Evolutionary conservation across 2,888 invertebrate species (phyloP).

Genomic region (Idaea aversata): DNA sequence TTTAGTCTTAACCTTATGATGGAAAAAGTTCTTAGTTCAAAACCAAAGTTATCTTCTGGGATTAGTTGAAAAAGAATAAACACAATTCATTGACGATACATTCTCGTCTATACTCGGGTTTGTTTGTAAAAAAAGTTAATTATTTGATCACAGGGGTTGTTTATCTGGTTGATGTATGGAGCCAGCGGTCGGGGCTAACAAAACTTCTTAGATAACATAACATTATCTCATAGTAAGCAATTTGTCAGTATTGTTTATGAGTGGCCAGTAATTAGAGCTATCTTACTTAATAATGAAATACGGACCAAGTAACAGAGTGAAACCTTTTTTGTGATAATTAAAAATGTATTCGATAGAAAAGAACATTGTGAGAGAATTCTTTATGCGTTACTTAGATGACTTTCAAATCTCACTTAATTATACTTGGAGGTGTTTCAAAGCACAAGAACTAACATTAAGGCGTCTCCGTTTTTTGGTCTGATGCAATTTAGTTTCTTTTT

Average conservation of each 20-base stretch:
- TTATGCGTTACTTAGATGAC: not conserved
- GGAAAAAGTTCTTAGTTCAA: not conserved
- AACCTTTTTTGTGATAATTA: conserved; percentile 15
- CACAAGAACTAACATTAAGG: not conserved
- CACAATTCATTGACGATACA: not conserved
- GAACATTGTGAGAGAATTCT: not conserved
- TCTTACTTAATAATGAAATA: conserved; percentile 34
- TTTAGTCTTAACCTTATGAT: not conserved
- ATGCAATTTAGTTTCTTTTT: conserved; percentile 16
- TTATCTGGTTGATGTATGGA: conserved; percentile 53
- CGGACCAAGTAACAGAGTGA: conserved; percentile 1
- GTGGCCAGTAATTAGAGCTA: conserved; percentile 51
- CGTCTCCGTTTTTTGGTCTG: conserved; percentile 13
- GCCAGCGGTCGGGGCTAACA: conserved; percentile 42
- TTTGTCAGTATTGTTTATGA: conserved; percentile 61
- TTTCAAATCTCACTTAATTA: not conserved
- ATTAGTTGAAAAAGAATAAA: not conserved
- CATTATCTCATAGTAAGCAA: conserved; percentile 44
- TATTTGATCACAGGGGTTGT: conserved; percentile 15
- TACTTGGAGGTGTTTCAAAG: not conserved
- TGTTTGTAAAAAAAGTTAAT: conserved; percentile 3
- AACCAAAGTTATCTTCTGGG: not conserved
- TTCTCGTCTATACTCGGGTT: not conserved
- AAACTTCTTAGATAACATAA: conserved; percentile 52
- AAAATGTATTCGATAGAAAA: conserved; percentile 5